Evolutionary conservation across 2,113 vertebrate species (phyloP).

Genomic region (Phasianus colchicus): DNA sequence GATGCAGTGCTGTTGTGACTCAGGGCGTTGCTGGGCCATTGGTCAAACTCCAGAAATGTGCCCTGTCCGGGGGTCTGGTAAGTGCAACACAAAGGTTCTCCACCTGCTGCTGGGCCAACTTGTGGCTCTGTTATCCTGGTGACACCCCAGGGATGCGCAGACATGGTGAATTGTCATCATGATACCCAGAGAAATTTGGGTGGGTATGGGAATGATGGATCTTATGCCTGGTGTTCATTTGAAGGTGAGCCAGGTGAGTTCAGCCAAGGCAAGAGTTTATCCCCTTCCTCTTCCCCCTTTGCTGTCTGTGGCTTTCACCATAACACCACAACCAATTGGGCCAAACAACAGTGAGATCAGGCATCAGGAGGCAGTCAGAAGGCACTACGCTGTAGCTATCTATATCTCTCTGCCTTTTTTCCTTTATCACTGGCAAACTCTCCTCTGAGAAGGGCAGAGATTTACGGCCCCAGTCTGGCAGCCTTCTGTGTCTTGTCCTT

Average conservation of each 20-base stretch:
- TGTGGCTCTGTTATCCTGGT: neutral
- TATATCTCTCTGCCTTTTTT: neutral
- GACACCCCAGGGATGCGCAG: neutral
- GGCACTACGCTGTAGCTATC: neutral
- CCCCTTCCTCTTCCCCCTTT: neutral
- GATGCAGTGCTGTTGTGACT: slow-evolving; percentile 96
- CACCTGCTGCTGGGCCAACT: neutral
- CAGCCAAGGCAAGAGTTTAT: neutral
- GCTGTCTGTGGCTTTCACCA: neutral
- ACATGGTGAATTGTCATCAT: rapidly evolving
- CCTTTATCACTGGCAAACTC: neutral
- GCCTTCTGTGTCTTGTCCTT: neutral
- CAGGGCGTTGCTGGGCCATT: slow-evolving; percentile 92
- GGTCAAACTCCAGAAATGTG: slow-evolving; percentile 94
- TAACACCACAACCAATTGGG: neutral
- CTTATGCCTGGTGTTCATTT: neutral
- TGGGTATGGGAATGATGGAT: neutral
- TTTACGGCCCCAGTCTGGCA: neutral
- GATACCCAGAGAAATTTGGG: neutral
- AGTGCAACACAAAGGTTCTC: slow-evolving; percentile 32
- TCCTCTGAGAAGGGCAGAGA: neutral
- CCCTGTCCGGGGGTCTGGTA: slow-evolving; percentile 92
- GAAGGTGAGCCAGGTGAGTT: neutral
- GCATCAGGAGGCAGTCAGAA: neutral
- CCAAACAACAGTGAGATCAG: neutral